Base-by-base conservation (phyloP, 1,140 invertebrate species). In the Lithobius niger region DNA sequence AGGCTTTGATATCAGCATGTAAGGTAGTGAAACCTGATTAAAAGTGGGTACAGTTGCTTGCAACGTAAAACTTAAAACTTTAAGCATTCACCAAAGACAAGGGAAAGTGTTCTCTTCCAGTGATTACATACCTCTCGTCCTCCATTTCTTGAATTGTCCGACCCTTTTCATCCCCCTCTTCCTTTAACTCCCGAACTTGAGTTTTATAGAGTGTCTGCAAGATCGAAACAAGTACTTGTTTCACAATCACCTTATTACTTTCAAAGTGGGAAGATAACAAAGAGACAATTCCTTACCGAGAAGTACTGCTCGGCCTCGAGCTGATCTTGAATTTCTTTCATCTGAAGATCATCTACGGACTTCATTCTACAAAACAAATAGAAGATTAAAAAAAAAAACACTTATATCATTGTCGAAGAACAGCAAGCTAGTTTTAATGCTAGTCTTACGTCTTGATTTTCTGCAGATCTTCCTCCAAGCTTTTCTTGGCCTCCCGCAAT, bases 221-320 rank as follows among this genome's bases (percentile, higher is more conserved):
- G 10, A 28, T 45, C 4, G 24, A n/a, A n/a, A 25, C 18, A 21
- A 53, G 13, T 24, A 47, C 58, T 52, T 43, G 59, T 51, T 19
- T 57, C 55, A 22, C 52, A 27, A 18, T 57, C 55, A 13, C 54
- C 55, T 27, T 31, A 21, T 18, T 54, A 51, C 49, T 59, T 45
- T 16, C 28, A n/a, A 50, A 54, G 22, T 42, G n/a, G 27, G 53
- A 51, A 52, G 19, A 42, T 45, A 51, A n/a, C n/a, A n/a, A n/a
- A n/a, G n/a, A n/a, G n/a, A n/a, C n/a, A n/a, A n/a, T n/a, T n/a
- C n/a, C 4, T 60, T 45, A 65, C 79, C 43, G 87, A 84, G 69
- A 97, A 95, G 67, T 91, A 83, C 65, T 88, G 88, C 71, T 97
- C 92, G 2, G 87, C 83, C 67, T 97, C 92, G 1, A 96, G 70